Conservation (phyloP, 2,888 invertebrate genomes). For the Linnaemya tessellans region DNA sequence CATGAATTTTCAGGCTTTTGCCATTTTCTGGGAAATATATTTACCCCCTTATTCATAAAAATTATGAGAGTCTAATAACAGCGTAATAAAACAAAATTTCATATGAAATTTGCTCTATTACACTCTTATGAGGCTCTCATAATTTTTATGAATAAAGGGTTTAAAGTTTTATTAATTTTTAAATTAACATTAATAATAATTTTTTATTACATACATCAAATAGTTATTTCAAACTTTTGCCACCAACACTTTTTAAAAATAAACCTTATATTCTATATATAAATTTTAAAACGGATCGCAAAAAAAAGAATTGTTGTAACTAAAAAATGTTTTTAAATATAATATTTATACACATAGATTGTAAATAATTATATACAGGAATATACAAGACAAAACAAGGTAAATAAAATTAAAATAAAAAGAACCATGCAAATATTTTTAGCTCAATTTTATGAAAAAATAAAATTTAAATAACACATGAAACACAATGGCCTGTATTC, state of each 20-base stretch:
- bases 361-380: constrained; percentile 54
- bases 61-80: too few species aligned
- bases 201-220: too few species aligned
- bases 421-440: constrained; percentile 61
- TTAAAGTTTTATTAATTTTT: too few species aligned
- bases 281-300: constrained; percentile 1
- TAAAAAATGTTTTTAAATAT: constrained; percentile 48
- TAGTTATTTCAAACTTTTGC: background rate
- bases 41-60: too few species aligned
- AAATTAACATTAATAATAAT: too few species aligned
- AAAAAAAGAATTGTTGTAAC: constrained; percentile 19
- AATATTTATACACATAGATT: constrained; percentile 13
- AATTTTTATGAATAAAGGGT: too few species aligned
- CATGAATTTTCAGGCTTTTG: too few species aligned
- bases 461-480: constrained; percentile 6
- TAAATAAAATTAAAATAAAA: constrained; percentile 15
- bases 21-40: too few species aligned
- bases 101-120: too few species aligned
- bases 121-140: too few species aligned
- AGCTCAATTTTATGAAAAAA: constrained; percentile 70
- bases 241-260: background rate
- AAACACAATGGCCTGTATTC: background rate
- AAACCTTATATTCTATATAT: background rate
- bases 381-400: constrained; percentile 37
- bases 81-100: too few species aligned